Base-by-base conservation (phyloP, 2,888 invertebrate species). In the Glyphotaelius pellucidus region DNA sequence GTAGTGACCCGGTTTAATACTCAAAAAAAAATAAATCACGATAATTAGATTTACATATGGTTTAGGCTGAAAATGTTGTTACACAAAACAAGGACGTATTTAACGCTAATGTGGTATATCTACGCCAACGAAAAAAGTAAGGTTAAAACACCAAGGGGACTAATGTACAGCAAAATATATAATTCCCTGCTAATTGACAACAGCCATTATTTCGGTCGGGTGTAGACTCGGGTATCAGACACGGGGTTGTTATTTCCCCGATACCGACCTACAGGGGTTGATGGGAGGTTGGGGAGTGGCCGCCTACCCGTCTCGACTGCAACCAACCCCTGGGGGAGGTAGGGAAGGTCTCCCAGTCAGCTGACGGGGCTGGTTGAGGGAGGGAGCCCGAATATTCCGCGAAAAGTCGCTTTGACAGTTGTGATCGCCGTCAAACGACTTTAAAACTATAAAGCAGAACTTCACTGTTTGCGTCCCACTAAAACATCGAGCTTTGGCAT, bases 321-420 rank as follows among this genome's bases (percentile, higher is more conserved):
- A 67, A 67, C 67, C 67, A n/a, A 12, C 47, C n/a, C 83, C 38
- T 31, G 19, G 25, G 32, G 35, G 84, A 12, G 92, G 90, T 9
- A 47, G 89, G 91, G 91, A 88, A 80, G 30, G 87, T 67, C 89
- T 47, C 84, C 92, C 90, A 31, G 90, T 90, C 89, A 91, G 91
- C 89, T 89, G 88, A 84, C 83, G 42, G 52, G 19, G 80, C 81
- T 31, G 15, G 11, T 2, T 1, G 12, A 12, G 80, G 80, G 15
- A 25, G 81, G 81, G 31, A 81, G 19, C 3, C 32, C 14, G 14
- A 81, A 19, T 81, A 32, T 81, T 81, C 81, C 32, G 81, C 81
- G 32, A 81, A 81, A 81, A 81, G 19, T 32, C 32, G 81, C 52
- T 67, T 67, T 25, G 67, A 67, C 67, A 67, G n/a, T n/a, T 25